Evolutionary conservation across 2,888 invertebrate species (phyloP), one percentile per base, ranked within the genome.

Genomic region (Notocelia uddmanniana): DNA sequence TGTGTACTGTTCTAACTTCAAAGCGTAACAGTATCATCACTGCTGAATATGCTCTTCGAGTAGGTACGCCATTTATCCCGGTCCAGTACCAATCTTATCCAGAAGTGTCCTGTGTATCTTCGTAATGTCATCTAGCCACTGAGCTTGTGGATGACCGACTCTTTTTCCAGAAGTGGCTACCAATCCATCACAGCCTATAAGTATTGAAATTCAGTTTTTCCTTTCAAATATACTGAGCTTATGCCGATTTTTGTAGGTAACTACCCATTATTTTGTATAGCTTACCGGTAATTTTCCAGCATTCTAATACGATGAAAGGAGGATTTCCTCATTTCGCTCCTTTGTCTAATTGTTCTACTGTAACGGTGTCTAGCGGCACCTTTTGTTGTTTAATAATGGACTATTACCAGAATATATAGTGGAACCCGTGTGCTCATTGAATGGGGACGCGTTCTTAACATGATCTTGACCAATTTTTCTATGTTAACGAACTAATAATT

Each of bases 381-480:
- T 57, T n/a, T 55, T 63, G 69, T 63, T 69, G 63, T 55, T 63
- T 63, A 57, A 55, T 69, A 57, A 69, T 63, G 23, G 63, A 55
- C 69, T 54, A 60, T 62, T 60, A 54, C 60, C 41, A 19, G 68
- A 54, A 60, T 54, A 50, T 69, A 63, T 63, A 23, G 63, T 31
- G 45, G 10, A 50, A 19, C 68, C 18, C 13, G 41, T 18, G 55
- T 69, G 63, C 55, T 62, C 1, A 34, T 21, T 50, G 63, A 50
- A 63, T 52, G 23, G 18, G 10, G 18, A 23, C 48, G 31, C 26
- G 15, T 21, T 60, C 62, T 62, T 69, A 45, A 63, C 62, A 48
- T 52, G 52, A 19, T 55, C 34, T 48, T 69, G 48, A 57, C 55
- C 69, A 18, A 63, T n/a, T 63, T 54, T 15, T n/a, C n/a, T n/a